phyloP scores from a whole-genome alignment of 2,113 vertebrate species.

The Platanista minor region DNA sequence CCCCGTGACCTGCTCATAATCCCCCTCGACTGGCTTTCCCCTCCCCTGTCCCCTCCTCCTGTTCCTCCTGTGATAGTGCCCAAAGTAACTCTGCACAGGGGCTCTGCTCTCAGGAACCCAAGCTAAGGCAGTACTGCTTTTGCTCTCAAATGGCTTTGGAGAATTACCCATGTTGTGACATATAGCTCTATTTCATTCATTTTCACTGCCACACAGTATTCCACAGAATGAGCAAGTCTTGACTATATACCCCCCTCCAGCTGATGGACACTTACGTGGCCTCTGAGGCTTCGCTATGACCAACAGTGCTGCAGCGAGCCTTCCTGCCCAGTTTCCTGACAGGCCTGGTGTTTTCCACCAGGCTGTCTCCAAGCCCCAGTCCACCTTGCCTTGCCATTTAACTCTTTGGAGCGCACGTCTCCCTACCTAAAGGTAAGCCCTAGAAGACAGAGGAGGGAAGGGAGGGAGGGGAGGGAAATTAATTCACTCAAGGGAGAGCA shows the following conservation, averaged over 20 bases:
- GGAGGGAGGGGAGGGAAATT: neutral
- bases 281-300: fast-evolving
- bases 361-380: neutral
- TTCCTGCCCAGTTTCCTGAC: neutral
- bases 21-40: neutral
- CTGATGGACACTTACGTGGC: fast-evolving
- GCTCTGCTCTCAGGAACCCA: neutral
- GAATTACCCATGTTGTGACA: neutral
- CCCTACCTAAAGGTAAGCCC: neutral
- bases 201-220: neutral
- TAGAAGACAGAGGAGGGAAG: neutral
- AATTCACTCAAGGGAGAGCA: neutral
- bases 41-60: neutral
- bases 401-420: neutral
- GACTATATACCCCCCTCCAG: fast-evolving
- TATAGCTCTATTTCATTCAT: neutral
- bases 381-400: fast-evolving
- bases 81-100: neutral
- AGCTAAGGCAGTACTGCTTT: neutral
- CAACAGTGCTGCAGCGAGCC: neutral
- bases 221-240: neutral
- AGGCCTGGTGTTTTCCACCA: neutral
- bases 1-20: neutral
- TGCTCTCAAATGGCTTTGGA: neutral
- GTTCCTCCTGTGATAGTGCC: neutral